phyloP scores from a whole-genome alignment of 2,113 vertebrate species.

The Orthonyx spaldingii region DNA sequence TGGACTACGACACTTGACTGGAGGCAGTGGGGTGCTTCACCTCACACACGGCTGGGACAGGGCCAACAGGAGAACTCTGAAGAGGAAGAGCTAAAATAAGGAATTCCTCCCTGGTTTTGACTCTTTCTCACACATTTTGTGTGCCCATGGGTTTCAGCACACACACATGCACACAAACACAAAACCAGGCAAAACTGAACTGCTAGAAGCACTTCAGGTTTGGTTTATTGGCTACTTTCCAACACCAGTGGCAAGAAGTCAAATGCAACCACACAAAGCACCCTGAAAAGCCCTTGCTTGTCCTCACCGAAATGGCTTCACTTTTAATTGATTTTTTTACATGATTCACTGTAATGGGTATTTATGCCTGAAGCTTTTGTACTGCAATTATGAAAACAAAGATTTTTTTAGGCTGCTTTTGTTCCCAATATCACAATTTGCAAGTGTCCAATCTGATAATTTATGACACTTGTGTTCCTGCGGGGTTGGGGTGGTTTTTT shows the following conservation, averaged over 20 bases:
- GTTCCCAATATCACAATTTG: conserved; percentile 4
- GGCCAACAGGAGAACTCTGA: neutral
- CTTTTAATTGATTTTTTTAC: neutral
- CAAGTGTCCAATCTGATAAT: conserved; percentile 8
- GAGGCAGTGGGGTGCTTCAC: neutral
- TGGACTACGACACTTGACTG: neutral
- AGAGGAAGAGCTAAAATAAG: neutral
- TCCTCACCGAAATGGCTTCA: neutral
- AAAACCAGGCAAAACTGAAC: neutral
- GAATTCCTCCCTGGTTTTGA: neutral
- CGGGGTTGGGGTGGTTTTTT: neutral
- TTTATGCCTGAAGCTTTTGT: conserved; percentile 21
- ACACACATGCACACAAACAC: neutral
- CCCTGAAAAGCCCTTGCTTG: neutral
- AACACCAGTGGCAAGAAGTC: neutral
- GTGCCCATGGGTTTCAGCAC: neutral
- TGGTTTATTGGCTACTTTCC: neutral
- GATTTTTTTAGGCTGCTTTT: neutral
- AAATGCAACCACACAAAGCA: neutral
- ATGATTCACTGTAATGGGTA: neutral
- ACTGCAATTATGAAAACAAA: neutral
- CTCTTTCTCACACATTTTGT: neutral
- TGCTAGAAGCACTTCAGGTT: neutral
- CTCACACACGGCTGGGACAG: accelerated
- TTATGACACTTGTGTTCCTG: conserved; percentile 8